A percentile compares a stretch with the other conserved stretches of the same genome.
phyloP scores from a whole-genome alignment of 64 coral and sea anemone genomes.

The Catalaphyllia jardinei region DNA sequence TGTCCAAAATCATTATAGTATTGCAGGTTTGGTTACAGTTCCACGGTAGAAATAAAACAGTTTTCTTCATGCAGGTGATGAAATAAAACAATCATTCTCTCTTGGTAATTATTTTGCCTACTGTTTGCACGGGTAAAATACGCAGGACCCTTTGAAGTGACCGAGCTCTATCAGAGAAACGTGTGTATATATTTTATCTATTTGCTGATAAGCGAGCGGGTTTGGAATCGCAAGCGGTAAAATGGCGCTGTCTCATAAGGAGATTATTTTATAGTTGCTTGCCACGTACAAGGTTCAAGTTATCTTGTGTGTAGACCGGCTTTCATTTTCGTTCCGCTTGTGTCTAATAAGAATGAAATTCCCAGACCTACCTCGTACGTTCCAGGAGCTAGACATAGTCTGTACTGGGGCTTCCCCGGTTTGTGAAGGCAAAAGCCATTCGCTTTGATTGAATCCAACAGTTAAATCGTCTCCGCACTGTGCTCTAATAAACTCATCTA shows the following conservation, averaged over 20 bases:
- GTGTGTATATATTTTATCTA: not conserved
- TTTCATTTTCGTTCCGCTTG: constrained; percentile 1
- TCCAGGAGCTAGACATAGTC: not conserved
- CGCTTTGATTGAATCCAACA: constrained; percentile 35
- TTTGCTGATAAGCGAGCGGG: not conserved
- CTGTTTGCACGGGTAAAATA: not conserved
- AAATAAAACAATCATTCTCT: no score
- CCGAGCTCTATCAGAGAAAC: not conserved
- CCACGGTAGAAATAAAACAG: no score
- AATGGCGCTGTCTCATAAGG: not conserved
- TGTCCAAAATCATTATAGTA: not conserved
- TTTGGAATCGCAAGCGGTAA: not conserved
- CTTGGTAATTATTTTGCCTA: no score
- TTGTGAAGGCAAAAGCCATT: constrained; percentile 50
- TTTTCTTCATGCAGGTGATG: no score
- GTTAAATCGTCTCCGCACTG: constrained; percentile 36
- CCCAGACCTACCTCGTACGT: constrained; percentile 9
- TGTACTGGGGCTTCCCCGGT: constrained; percentile 36
- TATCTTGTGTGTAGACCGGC: not conserved
- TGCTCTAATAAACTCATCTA: constrained; percentile 33
- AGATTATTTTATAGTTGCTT: not conserved
- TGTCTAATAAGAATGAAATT: constrained; percentile 14
- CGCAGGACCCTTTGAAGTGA: not conserved
- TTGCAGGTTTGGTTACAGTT: not conserved
- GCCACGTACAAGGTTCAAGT: not conserved